These are phyloP conservation scores for Oncorhynchus nerka DNA, from an alignment of 2,113 vertebrate genomes.

Conservation along the genomic window DNA sequence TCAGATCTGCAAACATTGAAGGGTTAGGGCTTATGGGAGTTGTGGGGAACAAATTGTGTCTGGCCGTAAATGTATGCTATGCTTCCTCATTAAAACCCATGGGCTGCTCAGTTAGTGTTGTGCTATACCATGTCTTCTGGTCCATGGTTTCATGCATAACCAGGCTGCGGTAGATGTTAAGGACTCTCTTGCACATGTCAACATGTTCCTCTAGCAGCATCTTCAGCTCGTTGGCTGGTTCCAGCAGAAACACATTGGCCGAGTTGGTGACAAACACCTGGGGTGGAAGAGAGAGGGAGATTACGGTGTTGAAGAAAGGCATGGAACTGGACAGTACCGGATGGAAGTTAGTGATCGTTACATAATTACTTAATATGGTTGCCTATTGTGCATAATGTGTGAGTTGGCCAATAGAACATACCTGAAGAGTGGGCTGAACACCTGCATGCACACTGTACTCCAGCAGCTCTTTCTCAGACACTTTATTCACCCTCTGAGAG, in stretches of 20 bases:
- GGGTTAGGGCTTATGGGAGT: too few species aligned
- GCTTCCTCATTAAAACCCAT: too few species aligned
- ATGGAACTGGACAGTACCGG: too few species aligned
- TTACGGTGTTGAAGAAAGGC: background rate
- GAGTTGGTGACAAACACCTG: conserved; percentile 98
- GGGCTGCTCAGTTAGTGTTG: background rate
- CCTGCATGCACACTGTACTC: conserved; percentile 89
- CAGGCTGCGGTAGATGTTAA: conserved; percentile 98
- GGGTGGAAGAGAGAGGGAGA: background rate
- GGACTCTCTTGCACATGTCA: conserved; percentile 98
- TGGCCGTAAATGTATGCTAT: too few species aligned
- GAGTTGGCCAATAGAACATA: conserved; percentile 40
- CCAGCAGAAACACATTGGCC: conserved; percentile 94
- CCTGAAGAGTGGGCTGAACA: conserved; percentile 91
- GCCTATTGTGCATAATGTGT: background rate
- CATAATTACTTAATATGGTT: too few species aligned
- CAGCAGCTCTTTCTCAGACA: conserved; percentile 75
- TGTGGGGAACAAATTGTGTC: too few species aligned
- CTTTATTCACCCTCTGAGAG: conserved; percentile 76
- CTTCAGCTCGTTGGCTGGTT: conserved; percentile 95
- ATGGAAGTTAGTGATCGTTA: too few species aligned
- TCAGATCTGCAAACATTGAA: too few species aligned
- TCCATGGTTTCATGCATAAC: conserved; percentile 98
- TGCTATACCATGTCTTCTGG: conserved; percentile 93
- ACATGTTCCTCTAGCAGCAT: conserved; percentile 93